Evolutionary conservation across 1,140 invertebrate genomes (phyloP).

Genomic region (Drosophila micromelanica): DNA sequence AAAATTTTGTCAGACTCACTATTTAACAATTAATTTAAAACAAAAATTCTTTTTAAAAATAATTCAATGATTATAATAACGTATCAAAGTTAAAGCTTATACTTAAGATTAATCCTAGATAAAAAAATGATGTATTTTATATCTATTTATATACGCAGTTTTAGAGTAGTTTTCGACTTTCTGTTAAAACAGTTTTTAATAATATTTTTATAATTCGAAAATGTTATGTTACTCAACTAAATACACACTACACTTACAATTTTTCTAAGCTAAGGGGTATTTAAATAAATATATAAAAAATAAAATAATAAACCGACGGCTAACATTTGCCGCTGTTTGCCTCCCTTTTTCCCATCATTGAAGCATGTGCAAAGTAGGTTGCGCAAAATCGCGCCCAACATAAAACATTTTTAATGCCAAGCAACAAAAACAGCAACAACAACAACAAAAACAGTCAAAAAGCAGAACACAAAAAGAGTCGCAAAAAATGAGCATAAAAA

Average conservation of each 20-base stretch:
- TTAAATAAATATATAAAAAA: constrained; percentile 56
- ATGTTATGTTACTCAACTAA: too few species aligned
- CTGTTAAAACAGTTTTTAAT: too few species aligned
- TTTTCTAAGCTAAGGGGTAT: neutral
- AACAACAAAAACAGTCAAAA: constrained; percentile 25
- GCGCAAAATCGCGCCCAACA: constrained; percentile 80
- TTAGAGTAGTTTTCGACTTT: too few species aligned
- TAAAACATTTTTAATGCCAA: constrained; percentile 83
- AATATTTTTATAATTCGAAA: too few species aligned
- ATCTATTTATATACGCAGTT: too few species aligned
- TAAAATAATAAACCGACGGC: constrained; percentile 48
- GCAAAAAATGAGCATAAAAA: constrained; percentile 77
- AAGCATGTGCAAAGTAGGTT: constrained; percentile 81
- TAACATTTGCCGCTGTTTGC: constrained; percentile 35
- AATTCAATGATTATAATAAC: too few species aligned
- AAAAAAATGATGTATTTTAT: too few species aligned
- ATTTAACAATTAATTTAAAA: too few species aligned
- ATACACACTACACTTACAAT: neutral
- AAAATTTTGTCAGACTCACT: too few species aligned
- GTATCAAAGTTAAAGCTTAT: too few species aligned
- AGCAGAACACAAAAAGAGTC: constrained; percentile 37
- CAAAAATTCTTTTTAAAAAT: too few species aligned
- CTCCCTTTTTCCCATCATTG: constrained; percentile 3
- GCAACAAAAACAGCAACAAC: constrained; percentile 46
- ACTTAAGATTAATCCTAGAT: too few species aligned